Evolutionary conservation across 1,140 invertebrate species (phyloP).

Genomic region (Neocloeon triangulifer): DNA sequence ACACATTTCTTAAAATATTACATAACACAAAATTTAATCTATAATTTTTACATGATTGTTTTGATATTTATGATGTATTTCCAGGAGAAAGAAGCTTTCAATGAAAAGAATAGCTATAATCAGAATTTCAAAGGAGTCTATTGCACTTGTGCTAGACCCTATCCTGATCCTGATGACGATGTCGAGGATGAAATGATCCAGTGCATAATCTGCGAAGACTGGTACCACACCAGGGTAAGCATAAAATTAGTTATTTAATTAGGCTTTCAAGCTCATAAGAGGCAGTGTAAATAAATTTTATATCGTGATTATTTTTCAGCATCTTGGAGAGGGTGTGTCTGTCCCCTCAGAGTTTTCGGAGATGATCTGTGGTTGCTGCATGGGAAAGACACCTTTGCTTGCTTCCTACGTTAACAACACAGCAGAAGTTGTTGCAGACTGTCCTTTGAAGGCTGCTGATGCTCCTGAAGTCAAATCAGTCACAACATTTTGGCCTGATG

Average conservation of each 20-base stretch:
- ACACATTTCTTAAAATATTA: conserved; percentile 4
- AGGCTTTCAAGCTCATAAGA: too few relatives aligned
- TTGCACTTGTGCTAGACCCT: conserved; percentile 81
- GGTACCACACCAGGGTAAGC: conserved; percentile 62
- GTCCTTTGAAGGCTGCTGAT: neutral
- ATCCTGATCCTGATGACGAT: conserved; percentile 71
- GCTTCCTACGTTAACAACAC: conserved; percentile 35
- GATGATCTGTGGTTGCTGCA: conserved; percentile 54
- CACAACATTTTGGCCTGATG: conserved; percentile 39
- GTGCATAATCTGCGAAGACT: conserved; percentile 93
- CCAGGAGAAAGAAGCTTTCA: conserved; percentile 34
- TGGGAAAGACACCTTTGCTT: conserved; percentile 50
- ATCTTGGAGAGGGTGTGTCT: conserved; percentile 37
- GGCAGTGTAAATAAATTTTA: conserved; percentile 1
- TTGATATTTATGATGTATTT: conserved; percentile 9
- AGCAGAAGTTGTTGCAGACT: conserved; percentile 1
- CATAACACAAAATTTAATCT: too few relatives aligned
- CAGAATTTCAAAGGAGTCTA: conserved; percentile 89
- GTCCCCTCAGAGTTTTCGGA: conserved; percentile 39
- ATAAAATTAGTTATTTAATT: conserved; percentile 1
- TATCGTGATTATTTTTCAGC: conserved; percentile 21
- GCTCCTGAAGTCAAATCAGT: conserved; percentile 4
- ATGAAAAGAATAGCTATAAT: conserved; percentile 67
- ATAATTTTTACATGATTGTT: conserved; percentile 1
- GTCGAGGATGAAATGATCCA: conserved; percentile 86